These are phyloP conservation scores for Drosophila oshimai DNA, from an alignment of 1,140 invertebrate genomes.

Conservation along the genomic window DNA sequence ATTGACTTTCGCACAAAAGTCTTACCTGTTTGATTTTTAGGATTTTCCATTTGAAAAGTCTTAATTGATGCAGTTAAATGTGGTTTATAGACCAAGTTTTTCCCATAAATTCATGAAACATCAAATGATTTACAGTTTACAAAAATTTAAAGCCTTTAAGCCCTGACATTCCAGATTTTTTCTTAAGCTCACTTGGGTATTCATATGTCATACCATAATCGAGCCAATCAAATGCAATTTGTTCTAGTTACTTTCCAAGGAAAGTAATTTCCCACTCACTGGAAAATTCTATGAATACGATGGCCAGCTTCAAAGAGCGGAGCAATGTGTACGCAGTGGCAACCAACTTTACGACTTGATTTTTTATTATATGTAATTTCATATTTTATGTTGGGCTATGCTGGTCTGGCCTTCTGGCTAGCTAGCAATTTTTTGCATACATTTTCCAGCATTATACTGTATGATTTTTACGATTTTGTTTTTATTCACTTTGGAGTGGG, in stretches of 20 bases:
- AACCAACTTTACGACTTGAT: conserved; percentile 70
- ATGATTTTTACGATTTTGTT: conserved; percentile 72
- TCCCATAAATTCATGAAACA: no score
- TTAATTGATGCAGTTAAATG: neutral
- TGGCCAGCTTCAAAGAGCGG: conserved; percentile 31
- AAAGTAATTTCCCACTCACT: neutral
- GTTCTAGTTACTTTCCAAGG: conserved; percentile 47
- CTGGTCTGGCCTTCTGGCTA: conserved; percentile 39
- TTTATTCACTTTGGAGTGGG: conserved; percentile 53
- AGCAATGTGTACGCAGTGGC: conserved; percentile 37
- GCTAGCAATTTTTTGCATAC: conserved; percentile 64
- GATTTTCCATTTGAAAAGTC: neutral
- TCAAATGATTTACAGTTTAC: no score
- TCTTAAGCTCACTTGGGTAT: neutral
- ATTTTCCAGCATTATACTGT: conserved; percentile 72
- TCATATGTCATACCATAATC: conserved; percentile 24
- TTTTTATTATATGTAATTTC: conserved; percentile 75
- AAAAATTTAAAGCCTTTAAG: neutral
- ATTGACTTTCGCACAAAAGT: conserved; percentile 33
- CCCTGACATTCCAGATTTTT: neutral
- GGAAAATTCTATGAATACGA: conserved; percentile 2
- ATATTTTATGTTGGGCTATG: conserved; percentile 61
- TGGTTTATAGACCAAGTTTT: no score
- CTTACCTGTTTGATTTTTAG: conserved; percentile 3
- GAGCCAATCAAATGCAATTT: conserved; percentile 54